Evolutionary conservation across 2,797 vertebrate genomes (phyloP).

Genomic region (Botia kubotai): DNA sequence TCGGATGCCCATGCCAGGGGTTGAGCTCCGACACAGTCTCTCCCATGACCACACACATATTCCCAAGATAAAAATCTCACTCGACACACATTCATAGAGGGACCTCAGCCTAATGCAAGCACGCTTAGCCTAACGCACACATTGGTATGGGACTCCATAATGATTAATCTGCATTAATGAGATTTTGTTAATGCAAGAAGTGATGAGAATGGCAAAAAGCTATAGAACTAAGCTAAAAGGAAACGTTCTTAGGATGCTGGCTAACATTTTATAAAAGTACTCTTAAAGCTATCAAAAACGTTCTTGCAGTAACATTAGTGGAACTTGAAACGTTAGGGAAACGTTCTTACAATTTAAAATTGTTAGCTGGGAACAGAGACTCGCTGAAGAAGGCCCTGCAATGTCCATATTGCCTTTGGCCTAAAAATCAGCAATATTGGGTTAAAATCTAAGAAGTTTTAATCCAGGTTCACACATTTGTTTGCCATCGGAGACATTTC

Average conservation of each 20-base stretch:
- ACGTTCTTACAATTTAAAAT: too few species aligned
- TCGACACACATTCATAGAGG: background rate
- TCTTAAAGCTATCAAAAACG: too few species aligned
- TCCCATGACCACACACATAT: constrained; percentile 51
- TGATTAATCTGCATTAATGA: constrained; percentile 16
- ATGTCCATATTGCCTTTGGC: background rate
- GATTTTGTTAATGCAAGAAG: background rate
- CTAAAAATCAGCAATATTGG: background rate
- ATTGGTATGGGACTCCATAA: background rate
- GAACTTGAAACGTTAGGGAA: too few species aligned
- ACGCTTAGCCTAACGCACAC: background rate
- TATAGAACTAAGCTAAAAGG: background rate
- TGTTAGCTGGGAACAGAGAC: too few species aligned
- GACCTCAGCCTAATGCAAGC: constrained; percentile 19
- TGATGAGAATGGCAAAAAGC: background rate
- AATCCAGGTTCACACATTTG: background rate
- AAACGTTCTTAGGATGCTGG: too few species aligned
- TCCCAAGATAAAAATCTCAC: constrained; percentile 9
- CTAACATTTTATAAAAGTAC: too few species aligned
- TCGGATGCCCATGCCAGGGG: constrained; percentile 70
- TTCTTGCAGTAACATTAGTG: too few species aligned
- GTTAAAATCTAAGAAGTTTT: background rate
- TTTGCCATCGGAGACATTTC: background rate
- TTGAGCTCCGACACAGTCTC: constrained; percentile 63
- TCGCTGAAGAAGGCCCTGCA: too few species aligned